Percentiles rank a stretch among this genome's conserved stretches.
These are phyloP conservation scores for Urocynchramus pylzowi DNA, from an alignment of 2,113 vertebrate genomes.

Conservation along the genomic window DNA sequence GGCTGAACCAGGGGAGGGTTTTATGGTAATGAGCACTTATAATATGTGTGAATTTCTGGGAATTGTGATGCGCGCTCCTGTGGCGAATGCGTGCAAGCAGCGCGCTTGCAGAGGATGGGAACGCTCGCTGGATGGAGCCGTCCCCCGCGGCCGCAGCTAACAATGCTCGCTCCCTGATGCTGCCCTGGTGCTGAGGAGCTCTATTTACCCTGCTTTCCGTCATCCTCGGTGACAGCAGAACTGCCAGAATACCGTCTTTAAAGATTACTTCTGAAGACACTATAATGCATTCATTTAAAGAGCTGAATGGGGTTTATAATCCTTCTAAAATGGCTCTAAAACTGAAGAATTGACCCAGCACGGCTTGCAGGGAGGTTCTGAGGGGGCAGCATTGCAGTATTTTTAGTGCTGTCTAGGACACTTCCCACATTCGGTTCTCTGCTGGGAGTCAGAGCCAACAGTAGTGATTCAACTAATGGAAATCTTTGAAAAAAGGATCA, in stretches of 20 bases:
- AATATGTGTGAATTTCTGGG: neutral
- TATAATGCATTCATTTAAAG: neutral
- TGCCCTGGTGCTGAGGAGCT: fast-evolving
- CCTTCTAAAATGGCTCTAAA: neutral
- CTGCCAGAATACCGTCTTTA: neutral
- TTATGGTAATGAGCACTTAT: too few species aligned
- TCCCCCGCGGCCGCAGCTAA: fast-evolving
- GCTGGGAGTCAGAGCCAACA: neutral
- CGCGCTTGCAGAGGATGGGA: fast-evolving
- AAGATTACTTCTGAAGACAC: neutral
- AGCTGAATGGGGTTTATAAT: neutral
- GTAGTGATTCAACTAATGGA: neutral
- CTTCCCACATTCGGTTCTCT: neutral
- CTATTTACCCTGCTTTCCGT: fast-evolving
- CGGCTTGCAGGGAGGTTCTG: neutral
- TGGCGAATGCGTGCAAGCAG: fast-evolving
- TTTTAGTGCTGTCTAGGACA: neutral
- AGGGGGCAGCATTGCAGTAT: neutral
- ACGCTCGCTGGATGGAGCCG: neutral
- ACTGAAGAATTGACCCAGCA: neutral
- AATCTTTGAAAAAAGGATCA: neutral
- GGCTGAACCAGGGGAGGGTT: neutral
- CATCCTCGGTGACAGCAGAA: neutral
- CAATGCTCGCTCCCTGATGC: fast-evolving
- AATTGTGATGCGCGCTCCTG: fast-evolving